Percentiles rank a stretch among this genome's conserved stretches.
Conservation (phyloP, 2,888 invertebrate genomes). For the Iphiclides podalirius region DNA sequence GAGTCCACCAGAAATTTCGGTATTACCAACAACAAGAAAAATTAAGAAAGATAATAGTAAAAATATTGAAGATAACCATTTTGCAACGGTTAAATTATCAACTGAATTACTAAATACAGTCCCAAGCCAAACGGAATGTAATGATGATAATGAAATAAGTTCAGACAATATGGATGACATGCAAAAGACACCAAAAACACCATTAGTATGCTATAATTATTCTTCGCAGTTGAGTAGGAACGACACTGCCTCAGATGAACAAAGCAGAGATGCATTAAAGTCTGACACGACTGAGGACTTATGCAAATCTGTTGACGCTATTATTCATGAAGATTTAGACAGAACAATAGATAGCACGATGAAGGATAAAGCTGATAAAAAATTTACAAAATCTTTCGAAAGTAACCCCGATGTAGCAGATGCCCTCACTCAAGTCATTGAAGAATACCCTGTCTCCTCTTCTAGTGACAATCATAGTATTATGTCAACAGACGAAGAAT, state of each 20-base stretch:
- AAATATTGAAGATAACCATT: slow-evolving; percentile 1
- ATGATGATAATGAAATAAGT: neutral
- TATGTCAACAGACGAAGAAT: slow-evolving; percentile 50
- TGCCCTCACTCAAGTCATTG: slow-evolving; percentile 60
- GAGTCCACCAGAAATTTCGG: neutral
- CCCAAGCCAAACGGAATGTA: neutral
- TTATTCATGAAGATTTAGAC: neutral
- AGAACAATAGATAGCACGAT: neutral
- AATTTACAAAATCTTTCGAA: neutral
- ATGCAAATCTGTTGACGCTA: neutral
- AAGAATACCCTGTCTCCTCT: slow-evolving; percentile 42
- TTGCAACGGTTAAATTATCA: slow-evolving; percentile 19
- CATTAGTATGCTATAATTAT: neutral
- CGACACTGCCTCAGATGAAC: neutral
- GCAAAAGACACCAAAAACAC: neutral
- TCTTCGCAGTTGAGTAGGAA: neutral
- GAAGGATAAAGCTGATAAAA: neutral
- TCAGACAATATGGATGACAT: neutral
- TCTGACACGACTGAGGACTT: neutral
- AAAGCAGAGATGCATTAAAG: neutral
- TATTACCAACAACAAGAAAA: too few relatives aligned
- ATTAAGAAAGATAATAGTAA: neutral
- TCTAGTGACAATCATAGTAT: slow-evolving; percentile 30
- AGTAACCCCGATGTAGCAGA: slow-evolving; percentile 49
- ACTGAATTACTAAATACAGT: slow-evolving; percentile 20